Base-by-base conservation (phyloP, 2,888 invertebrate genomes). In the Epsilonema sp. region DNA sequence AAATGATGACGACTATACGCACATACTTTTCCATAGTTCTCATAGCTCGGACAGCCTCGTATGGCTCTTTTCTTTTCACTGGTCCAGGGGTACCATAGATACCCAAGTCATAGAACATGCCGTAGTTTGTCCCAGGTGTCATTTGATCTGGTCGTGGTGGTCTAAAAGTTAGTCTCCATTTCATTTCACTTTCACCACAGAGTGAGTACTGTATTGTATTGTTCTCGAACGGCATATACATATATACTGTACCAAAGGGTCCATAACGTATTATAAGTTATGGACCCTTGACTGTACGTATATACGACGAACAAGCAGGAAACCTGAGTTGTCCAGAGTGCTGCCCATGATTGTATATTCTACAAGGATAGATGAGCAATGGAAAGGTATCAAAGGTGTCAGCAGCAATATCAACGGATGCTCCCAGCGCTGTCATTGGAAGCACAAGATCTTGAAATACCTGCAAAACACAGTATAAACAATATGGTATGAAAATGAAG, bases 401-500 rank as follows among this genome's bases (percentile, higher is more conserved):
- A 40, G 72, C 75, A 1, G 75, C 72, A 40, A 70, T 67, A 40
- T 74, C 70, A 5, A 78, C 76, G 59, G 78, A 78, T 22, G 72
- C 70, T 56, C 78, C 77, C 41, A 78, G 63, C 59, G 76, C 75
- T 26, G 72, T 67, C 45, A 78, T 72, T 0, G 78, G 78, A 38
- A 78, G 62, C 0, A 78, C 78, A 26, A 78, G 78, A 57, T 78
- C 78, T 66, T 78, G 78, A 62, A 78, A 78, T 0, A 78, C 76
- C 58, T 63, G 52, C 31, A 53, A 51, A 43, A 44, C 8, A 44
- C 21, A 11, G 3, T 31, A 31, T 31, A 31, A 8, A 31, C 11
- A 31, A n/a, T n/a, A n/a, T n/a, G n/a, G n/a, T n/a, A n/a, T n/a
- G n/a, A n/a, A n/a, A n/a, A n/a, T n/a, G n/a, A n/a, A n/a, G n/a